Percentiles rank a stretch among this genome's conserved stretches.
Evolutionary conservation across 37 sponge, comb jelly and placozoan genomes (phyloP).

Genomic region (Corticium candelabrum): DNA sequence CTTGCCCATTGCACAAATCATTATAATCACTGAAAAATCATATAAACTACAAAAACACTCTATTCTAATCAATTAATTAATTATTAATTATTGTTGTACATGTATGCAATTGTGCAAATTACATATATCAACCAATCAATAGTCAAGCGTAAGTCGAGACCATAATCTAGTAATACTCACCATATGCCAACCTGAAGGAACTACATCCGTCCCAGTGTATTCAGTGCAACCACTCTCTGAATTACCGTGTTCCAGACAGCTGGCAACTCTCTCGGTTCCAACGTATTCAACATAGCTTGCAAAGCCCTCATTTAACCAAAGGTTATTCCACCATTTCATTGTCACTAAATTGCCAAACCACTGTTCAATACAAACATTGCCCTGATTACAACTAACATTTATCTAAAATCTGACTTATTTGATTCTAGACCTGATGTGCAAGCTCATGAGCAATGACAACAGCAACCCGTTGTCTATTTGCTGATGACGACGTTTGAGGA

Average conservation of each 20-base stretch:
- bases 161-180: no score
- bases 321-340: conserved; percentile 98
- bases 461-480: conserved; percentile 73
- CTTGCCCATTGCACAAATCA: no score
- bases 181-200: no score
- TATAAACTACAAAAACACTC: no score
- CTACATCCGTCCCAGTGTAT: not conserved
- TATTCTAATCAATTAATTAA: no score
- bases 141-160: no score
- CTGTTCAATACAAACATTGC: conserved; percentile 33
- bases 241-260: not conserved
- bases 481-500: conserved; percentile 21
- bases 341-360: conserved; percentile 99
- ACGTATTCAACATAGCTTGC: conserved; percentile 84
- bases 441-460: conserved; percentile 85
- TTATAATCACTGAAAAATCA: no score
- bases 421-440: conserved; percentile 75
- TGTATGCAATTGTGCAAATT: no score
- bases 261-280: conserved; percentile 38
- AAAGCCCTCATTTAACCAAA: conserved; percentile 99
- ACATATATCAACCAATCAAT: no score
- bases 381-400: not conserved
- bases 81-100: no score
- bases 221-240: not conserved
- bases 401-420: not conserved